Evolutionary conservation across 1,140 invertebrate genomes (phyloP), one percentile per base, ranked within the genome.

Genomic region (Habropoda laboriosa): DNA sequence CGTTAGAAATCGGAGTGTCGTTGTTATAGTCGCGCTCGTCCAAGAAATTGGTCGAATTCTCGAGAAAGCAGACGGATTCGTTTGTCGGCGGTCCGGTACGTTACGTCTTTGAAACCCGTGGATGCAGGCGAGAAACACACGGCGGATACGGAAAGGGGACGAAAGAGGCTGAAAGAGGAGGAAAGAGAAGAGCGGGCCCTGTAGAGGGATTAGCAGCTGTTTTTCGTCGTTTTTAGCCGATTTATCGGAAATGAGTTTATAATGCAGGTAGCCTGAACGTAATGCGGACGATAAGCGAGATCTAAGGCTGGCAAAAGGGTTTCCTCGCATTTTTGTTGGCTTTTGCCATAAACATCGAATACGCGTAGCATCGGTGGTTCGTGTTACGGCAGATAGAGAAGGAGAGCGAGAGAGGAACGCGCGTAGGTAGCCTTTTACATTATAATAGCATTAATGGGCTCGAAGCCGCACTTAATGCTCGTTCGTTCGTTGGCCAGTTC

Each of bases 201-300:
- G 77, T 70, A 70, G 77, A 47, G 32, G 79, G 38, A 82, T 82
- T 74, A 79, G 75, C 81, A 74, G 75, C 87, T 77, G 79, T 85
- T 89, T 86, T 89, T 88, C 88, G 82, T 89, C 85, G 81, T n/a
- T n/a, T n/a, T n/a, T n/a, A 80, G 60, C 82, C 87, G 81, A 90
- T 89, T 89, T 90, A 88, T 89, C 86, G 83, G 83, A 89, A 89
- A 90, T 90, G 83, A 89, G 88, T 86, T 89, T 90, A 89, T 90
- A 90, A 90, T 87, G 87, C 82, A 80, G 83, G 88, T 87, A 90
- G 87, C 86, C 80, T 68, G 72, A 35, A 57, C 64, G 86, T 88
- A 88, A 88, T 88, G 82, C 84, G 74, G 60, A 86, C 86, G 86
- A 88, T 88, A 86, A 88, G 81, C 73, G 80, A 80, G 82, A 84